Percentiles rank a stretch among this genome's conserved stretches.
phyloP scores from a whole-genome alignment of 2,797 vertebrate genomes.

The Clangula hyemalis region DNA sequence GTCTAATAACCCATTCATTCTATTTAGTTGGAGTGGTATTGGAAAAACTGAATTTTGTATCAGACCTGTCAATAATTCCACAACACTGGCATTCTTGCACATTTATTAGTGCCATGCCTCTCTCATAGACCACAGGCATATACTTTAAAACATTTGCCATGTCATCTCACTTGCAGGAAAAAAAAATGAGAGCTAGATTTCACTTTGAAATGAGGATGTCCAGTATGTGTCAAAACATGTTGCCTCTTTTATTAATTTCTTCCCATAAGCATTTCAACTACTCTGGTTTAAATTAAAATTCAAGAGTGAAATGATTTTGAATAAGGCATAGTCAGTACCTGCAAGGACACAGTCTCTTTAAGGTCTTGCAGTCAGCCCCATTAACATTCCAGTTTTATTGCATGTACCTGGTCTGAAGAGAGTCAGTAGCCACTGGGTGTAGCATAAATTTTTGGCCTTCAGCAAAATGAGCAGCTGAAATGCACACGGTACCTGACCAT shows the following conservation, averaged over 20 bases:
- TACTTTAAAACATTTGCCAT: background rate
- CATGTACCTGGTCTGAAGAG: slow-evolving; percentile 69
- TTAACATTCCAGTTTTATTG: slow-evolving; percentile 80
- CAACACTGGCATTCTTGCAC: background rate
- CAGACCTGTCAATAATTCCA: slow-evolving; percentile 12
- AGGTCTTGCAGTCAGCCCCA: slow-evolving; percentile 52
- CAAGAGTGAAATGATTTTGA: background rate
- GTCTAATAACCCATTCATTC: background rate
- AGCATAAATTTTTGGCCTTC: slow-evolving; percentile 80
- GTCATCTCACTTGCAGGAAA: background rate
- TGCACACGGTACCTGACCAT: slow-evolving; percentile 69
- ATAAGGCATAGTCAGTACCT: background rate
- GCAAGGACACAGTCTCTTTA: slow-evolving; percentile 65
- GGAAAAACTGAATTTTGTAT: slow-evolving; percentile 24
- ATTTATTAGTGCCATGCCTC: background rate
- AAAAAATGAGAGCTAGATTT: background rate
- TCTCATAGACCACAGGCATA: background rate
- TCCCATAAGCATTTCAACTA: background rate
- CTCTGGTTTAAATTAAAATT: slow-evolving; percentile 16
- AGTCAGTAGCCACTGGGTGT: slow-evolving; percentile 61
- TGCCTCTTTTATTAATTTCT: slow-evolving; percentile 19
- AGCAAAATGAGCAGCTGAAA: slow-evolving; percentile 79
- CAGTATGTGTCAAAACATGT: slow-evolving; percentile 14
- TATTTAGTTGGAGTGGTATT: background rate
- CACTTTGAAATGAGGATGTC: background rate